Conservation (phyloP, 2,797 vertebrate species). For the Cynodonichthys magdalenae region DNA sequence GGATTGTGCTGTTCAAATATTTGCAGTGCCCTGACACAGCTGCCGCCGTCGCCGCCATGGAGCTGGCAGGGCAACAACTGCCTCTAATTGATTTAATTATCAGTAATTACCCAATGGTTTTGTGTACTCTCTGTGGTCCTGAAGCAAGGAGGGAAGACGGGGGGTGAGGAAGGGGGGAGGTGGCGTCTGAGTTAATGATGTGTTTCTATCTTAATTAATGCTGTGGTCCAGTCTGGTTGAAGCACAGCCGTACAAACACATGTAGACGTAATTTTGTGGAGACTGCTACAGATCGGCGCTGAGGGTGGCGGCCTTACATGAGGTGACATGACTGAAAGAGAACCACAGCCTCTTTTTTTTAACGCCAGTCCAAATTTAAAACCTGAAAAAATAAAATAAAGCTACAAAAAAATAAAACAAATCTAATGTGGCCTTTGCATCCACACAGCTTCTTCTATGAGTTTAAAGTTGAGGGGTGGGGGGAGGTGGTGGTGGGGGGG, state of each 20-base stretch:
- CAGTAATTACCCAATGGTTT: constrained; percentile 92
- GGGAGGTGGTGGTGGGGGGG: not conserved
- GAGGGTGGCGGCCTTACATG: constrained; percentile 67
- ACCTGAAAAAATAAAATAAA: constrained; percentile 8
- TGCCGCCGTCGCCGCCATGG: constrained; percentile 72
- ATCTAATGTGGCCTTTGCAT: constrained; percentile 17
- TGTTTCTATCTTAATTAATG: constrained; percentile 84
- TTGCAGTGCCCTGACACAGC: constrained; percentile 82
- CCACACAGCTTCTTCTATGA: constrained; percentile 33
- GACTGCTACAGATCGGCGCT: constrained; percentile 64
- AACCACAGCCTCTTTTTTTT: constrained; percentile 9
- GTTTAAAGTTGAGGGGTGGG: constrained; percentile 28
- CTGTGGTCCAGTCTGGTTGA: constrained; percentile 75
- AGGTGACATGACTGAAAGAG: constrained; percentile 44
- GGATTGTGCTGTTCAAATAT: constrained; percentile 91
- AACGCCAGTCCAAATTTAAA: constrained; percentile 19
- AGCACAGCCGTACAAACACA: constrained; percentile 72
- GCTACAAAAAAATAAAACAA: constrained; percentile 15
- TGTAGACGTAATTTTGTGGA: constrained; percentile 78
- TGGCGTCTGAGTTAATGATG: constrained; percentile 81
- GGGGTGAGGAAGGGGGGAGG: too few species aligned
- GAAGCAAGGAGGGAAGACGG: constrained; percentile 71
- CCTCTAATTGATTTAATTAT: constrained; percentile 97
- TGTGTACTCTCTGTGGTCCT: constrained; percentile 76
- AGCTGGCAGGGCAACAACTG: constrained; percentile 83